phyloP scores from a whole-genome alignment of 1,140 invertebrate species.

The Drosophila rhopaloa region DNA sequence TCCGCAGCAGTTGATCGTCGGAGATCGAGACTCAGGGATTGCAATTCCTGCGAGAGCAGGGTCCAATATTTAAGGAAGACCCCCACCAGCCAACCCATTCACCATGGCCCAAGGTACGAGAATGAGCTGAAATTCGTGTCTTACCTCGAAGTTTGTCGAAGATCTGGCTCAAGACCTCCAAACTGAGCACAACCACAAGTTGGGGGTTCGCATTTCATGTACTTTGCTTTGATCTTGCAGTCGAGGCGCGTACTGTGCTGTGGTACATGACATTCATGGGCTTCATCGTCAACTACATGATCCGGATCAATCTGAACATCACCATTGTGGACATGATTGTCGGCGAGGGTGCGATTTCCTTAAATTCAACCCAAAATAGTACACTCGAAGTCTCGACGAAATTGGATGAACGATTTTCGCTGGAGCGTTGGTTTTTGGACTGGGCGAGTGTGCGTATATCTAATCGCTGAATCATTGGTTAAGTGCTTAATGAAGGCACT shows the following conservation, averaged over 20 bases:
- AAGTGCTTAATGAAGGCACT: constrained; percentile 45
- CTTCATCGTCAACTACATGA: constrained; percentile 91
- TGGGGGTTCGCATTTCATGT: constrained; percentile 48
- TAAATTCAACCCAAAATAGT: constrained; percentile 4
- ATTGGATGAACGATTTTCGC: constrained; percentile 51
- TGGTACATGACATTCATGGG: constrained; percentile 90
- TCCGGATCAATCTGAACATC: constrained; percentile 93
- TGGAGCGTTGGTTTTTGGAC: constrained; percentile 69
- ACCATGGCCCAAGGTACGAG: constrained; percentile 64
- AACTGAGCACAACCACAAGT: constrained; percentile 54
- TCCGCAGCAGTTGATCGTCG: constrained; percentile 27
- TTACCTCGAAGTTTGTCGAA: constrained; percentile 31
- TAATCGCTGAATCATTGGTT: constrained; percentile 30
- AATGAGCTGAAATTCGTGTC: background rate
- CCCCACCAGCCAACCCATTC: background rate
- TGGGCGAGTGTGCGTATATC: constrained; percentile 66
- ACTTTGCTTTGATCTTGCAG: constrained; percentile 47
- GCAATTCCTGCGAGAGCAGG: constrained; percentile 5
- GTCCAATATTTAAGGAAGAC: background rate
- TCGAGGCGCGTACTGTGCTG: constrained; percentile 85
- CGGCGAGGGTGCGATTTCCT: constrained; percentile 36
- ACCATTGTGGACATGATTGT: constrained; percentile 94
- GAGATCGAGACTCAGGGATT: background rate
- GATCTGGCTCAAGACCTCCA: constrained; percentile 65
- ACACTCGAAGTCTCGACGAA: constrained; percentile 48